These are phyloP conservation scores for Spatula clypeata DNA, from an alignment of 2,797 vertebrate genomes.

Conservation along the genomic window DNA sequence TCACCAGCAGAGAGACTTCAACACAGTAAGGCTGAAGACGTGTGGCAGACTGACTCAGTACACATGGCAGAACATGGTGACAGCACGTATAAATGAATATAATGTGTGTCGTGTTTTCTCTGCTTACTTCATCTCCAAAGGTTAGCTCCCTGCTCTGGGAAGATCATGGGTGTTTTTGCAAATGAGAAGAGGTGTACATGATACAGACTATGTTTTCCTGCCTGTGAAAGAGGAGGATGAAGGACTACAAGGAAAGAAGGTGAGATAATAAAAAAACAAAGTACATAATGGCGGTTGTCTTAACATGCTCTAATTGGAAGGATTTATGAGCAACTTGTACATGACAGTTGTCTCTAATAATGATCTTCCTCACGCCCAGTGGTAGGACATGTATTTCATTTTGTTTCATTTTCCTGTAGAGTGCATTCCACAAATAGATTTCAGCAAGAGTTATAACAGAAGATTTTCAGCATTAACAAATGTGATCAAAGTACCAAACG, in stretches of 20 bases:
- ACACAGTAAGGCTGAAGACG: background rate
- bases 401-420: constrained; percentile 40
- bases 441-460: background rate
- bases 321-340: constrained; percentile 39
- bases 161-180: background rate
- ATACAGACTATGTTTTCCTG: background rate
- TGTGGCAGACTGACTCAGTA: background rate
- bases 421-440: constrained; percentile 4
- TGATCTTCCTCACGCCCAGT: background rate
- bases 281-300: background rate
- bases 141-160: background rate
- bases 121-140: background rate
- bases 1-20: background rate
- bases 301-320: constrained; percentile 14
- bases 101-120: background rate
- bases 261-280: background rate
- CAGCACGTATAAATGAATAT: background rate
- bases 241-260: background rate
- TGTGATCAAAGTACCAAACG: constrained; percentile 32
- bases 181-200: background rate
- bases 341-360: constrained; percentile 11
- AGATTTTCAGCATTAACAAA: constrained; percentile 11
- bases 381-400: background rate
- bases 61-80: background rate
- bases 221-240: background rate